Conservation (phyloP, 2,888 invertebrate genomes). For the Miltochrista miniata region DNA sequence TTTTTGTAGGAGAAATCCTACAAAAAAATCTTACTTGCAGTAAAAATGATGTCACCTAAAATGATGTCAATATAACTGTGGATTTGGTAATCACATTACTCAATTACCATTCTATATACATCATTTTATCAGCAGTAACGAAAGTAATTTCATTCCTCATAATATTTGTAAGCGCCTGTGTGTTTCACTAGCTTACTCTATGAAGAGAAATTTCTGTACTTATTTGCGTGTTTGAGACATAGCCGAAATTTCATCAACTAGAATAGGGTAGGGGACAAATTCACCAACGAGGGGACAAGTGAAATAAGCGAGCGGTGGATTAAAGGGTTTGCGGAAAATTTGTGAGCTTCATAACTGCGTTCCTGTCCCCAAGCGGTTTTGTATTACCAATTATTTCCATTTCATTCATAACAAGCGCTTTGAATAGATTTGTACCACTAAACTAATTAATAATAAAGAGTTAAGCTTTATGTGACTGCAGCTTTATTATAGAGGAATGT, state of each 20-base stretch:
- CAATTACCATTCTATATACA: too few relatives aligned
- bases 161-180: too few relatives aligned
- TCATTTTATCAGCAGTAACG: too few relatives aligned
- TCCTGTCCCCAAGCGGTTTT: constrained; percentile 69
- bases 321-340: constrained; percentile 81
- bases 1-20: too few relatives aligned
- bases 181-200: not conserved
- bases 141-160: too few relatives aligned
- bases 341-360: constrained; percentile 73
- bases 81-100: too few relatives aligned
- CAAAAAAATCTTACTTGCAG: too few relatives aligned
- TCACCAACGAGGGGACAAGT: constrained; percentile 76
- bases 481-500: not conserved
- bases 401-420: constrained; percentile 68
- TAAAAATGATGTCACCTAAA: too few relatives aligned
- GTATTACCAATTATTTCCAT: constrained; percentile 81
- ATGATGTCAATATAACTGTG: too few relatives aligned
- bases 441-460: constrained; percentile 39
- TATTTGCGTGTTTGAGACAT: constrained; percentile 42
- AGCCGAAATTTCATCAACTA: constrained; percentile 73
- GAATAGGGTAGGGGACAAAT: constrained; percentile 55
- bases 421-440: constrained; percentile 36
- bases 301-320: constrained; percentile 78
- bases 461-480: constrained; percentile 10
- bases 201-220: not conserved